Evolutionary conservation across 2,888 invertebrate genomes (phyloP), one percentile per base, ranked within the genome.

Genomic region (Lasioglossum calceatum): DNA sequence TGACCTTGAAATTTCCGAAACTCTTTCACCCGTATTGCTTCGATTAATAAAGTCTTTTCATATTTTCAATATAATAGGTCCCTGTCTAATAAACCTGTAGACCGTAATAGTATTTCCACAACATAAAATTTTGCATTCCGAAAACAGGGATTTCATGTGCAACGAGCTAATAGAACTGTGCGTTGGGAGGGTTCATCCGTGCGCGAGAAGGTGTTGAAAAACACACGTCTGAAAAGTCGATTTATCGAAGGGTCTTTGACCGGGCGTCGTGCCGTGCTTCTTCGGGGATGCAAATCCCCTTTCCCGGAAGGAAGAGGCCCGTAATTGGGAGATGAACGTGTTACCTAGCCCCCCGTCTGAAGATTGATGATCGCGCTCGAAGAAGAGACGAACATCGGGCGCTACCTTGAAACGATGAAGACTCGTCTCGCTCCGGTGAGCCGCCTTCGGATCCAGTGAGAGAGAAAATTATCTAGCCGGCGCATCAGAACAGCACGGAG

Each of bases 291-390:
- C 86, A 91, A 91, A 91, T 91, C 86, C 86, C 77, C 74, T 76
- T 73, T 83, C 77, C 72, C 82, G 79, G 86, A 87, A 91, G 87
- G 81, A 85, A 88, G 86, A 86, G 81, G 77, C 72, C 72, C 84
- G 88, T 91, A 91, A 91, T 91, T 91, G 90, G 91, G 81, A 91
- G 90, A 91, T 91, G 90, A 91, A 91, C 90, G 91, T 72, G 88
- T 91, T 91, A 91, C 82, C 88, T 85, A 71, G 75, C 84, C 76
- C 81, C 67, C 67, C 36, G 36, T n/a, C 42, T 23, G 86, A 91
- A 91, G 91, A 91, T 91, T 91, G 91, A 91, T 91, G 91, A 90
- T 88, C 88, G 82, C n/a, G 73, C 82, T 73, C 67, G 74, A 72
- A 76, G 84, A n/a, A 79, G 85, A 88, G 79, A 79, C 71, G 86